A percentile compares a stretch with the other conserved stretches of the same genome.
phyloP scores from a whole-genome alignment of 1,140 invertebrate species.

The Notospermus geniculatus region DNA sequence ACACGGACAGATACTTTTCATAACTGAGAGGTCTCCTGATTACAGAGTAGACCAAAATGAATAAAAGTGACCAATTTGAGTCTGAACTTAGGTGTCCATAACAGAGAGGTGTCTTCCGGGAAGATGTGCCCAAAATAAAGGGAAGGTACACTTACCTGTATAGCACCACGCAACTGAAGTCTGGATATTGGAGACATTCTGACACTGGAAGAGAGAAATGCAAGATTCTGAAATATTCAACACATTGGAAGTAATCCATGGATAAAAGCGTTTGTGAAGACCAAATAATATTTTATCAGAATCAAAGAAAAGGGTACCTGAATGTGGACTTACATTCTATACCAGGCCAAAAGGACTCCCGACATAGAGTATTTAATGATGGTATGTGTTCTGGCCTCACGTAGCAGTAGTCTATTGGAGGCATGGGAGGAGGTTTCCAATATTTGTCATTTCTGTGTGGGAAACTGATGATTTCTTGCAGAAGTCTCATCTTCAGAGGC shows the following conservation, averaged over 20 bases:
- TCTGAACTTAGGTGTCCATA: too few species aligned
- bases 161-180: slow-evolving; percentile 84
- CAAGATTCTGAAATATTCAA: not conserved
- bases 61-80: too few species aligned
- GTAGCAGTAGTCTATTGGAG: slow-evolving; percentile 80
- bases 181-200: slow-evolving; percentile 85
- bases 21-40: too few species aligned
- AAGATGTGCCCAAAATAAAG: too few species aligned
- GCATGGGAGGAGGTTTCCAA: slow-evolving; percentile 50
- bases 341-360: slow-evolving; percentile 85
- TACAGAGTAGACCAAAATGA: too few species aligned
- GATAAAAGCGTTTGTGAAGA: too few species aligned
- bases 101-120: not conserved
- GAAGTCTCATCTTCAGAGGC: slow-evolving; percentile 71
- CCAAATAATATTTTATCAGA: too few species aligned
- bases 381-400: slow-evolving; percentile 83
- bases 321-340: slow-evolving; percentile 76
- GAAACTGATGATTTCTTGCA: slow-evolving; percentile 67
- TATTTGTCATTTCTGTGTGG: slow-evolving; percentile 62
- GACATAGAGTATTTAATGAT: slow-evolving; percentile 77
- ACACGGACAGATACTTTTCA: not conserved
- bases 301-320: not conserved
- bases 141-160: slow-evolving; percentile 62
- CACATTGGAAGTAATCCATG: too few species aligned
- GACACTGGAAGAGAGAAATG: slow-evolving; percentile 66